phyloP scores from a whole-genome alignment of 2,888 invertebrate genomes.

The Patella caerulea region DNA sequence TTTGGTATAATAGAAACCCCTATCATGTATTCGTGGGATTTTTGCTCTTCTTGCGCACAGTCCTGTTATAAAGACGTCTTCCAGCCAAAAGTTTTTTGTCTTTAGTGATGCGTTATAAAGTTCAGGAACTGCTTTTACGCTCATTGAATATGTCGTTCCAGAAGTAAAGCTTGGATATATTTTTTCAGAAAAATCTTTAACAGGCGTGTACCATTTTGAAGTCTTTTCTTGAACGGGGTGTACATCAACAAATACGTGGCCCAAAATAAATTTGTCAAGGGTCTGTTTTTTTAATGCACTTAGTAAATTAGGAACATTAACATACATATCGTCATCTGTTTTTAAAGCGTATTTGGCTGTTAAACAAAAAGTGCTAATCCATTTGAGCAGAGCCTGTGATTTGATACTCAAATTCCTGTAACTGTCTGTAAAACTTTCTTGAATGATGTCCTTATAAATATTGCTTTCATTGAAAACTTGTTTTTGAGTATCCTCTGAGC shows the following conservation, averaged over 20 bases:
- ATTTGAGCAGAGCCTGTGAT: slow-evolving; percentile 71
- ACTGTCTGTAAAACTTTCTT: slow-evolving; percentile 68
- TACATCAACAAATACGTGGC: slow-evolving; percentile 42
- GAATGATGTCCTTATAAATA: slow-evolving; percentile 63
- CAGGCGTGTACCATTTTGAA: slow-evolving; percentile 90
- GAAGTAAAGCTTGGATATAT: slow-evolving; percentile 93
- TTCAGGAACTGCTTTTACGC: slow-evolving; percentile 81
- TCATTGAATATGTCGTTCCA: slow-evolving; percentile 90
- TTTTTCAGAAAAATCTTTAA: slow-evolving; percentile 81
- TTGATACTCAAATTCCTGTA: slow-evolving; percentile 72
- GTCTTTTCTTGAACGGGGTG: slow-evolving; percentile 83
- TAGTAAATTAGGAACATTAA: slow-evolving; percentile 45
- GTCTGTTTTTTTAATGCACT: slow-evolving; percentile 30
- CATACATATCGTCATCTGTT: slow-evolving; percentile 62
- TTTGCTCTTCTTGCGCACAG: slow-evolving; percentile 84
- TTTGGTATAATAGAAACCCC: slow-evolving; percentile 46
- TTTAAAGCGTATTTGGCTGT: slow-evolving; percentile 70
- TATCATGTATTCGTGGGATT: slow-evolving; percentile 70
- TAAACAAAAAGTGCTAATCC: slow-evolving; percentile 69
- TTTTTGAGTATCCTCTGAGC: slow-evolving; percentile 27
- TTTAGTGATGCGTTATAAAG: slow-evolving; percentile 81
- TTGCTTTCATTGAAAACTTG: slow-evolving; percentile 53
- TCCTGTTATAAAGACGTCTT: slow-evolving; percentile 93
- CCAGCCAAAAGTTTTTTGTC: slow-evolving; percentile 84
- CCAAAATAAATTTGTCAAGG: slow-evolving; percentile 43